Percentiles rank a stretch among this genome's conserved stretches.
Evolutionary conservation across 1,140 invertebrate species (phyloP).

Genomic region (Drosophila pachea): DNA sequence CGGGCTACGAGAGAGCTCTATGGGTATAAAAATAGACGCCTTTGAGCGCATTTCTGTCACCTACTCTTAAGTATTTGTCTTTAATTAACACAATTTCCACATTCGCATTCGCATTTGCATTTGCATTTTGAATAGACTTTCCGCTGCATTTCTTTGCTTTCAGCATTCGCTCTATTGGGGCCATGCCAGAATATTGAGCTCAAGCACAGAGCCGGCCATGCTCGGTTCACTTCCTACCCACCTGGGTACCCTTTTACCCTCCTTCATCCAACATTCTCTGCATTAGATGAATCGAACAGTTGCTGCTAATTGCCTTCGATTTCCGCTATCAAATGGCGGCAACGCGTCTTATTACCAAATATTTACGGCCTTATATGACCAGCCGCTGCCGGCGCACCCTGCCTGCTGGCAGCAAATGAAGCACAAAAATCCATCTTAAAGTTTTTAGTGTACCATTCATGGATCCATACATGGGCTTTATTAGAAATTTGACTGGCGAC

Average conservation of each 20-base stretch:
- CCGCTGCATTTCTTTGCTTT: background rate
- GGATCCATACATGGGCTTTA: conserved; percentile 55
- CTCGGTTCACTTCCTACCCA: too few species aligned
- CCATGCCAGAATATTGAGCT: too few species aligned
- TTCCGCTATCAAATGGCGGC: conserved; percentile 47
- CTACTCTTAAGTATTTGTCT: conserved; percentile 43
- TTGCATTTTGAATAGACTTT: background rate
- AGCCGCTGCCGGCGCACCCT: conserved; percentile 41
- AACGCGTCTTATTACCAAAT: conserved; percentile 58
- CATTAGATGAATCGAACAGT: background rate
- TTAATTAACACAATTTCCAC: conserved; percentile 55
- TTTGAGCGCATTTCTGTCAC: conserved; percentile 56
- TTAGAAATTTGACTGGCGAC: conserved; percentile 41
- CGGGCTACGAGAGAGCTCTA: conserved; percentile 1
- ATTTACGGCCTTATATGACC: conserved; percentile 50
- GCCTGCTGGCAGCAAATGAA: conserved; percentile 41
- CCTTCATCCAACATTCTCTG: too few species aligned
- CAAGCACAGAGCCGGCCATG: too few species aligned
- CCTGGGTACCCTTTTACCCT: too few species aligned
- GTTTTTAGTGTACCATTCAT: conserved; percentile 38
- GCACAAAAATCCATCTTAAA: conserved; percentile 45
- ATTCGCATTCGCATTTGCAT: background rate
- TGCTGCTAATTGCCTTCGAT: conserved; percentile 61
- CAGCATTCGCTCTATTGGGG: background rate
- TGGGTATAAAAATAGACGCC: conserved; percentile 58